Evolutionary conservation across 1,140 invertebrate species (phyloP), one percentile per base, ranked within the genome.

Genomic region (Drosophila suzukii): DNA sequence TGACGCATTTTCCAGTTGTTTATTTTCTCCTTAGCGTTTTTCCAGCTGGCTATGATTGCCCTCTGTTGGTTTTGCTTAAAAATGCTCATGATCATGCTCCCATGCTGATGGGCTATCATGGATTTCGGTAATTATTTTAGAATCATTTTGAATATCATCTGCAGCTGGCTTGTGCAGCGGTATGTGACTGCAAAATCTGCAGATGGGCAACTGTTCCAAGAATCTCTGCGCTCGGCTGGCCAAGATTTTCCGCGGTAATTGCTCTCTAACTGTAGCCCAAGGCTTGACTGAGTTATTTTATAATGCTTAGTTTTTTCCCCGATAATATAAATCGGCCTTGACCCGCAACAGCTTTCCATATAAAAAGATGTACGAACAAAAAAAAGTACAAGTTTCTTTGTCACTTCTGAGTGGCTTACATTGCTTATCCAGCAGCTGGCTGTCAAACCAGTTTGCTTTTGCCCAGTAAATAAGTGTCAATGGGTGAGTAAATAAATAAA

Each of bases 61-160:
- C 39, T 51, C 20, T 27, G 15, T 51, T 43, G n/a, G 65, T 36
- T 41, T 77, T 20, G 63, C 66, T 73, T 73, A 44, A 39, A 15
- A 57, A 51, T 49, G 71, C 53, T 70, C 74, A 80, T 74, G 77
- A 70, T 70, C 20, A 78, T 55, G 68, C 59, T 81, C 75, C 78
- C 70, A 55, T 32, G 30, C 30, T 74, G 50, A 53, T 47, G 44
- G 60, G 47, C 63, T 61, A 68, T 73, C 72, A 76, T 74, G 46
- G 47, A 62, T 80, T 85, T 88, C 47, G 84, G 83, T 86, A 86
- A 89, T 86, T 83, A 89, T 70, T 72, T 72, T 58, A 83, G 71
- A 82, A 81, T 88, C 79, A 83, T 79, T 86, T 79, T 70, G 61
- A 75, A 88, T 82, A 78, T 82, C 50, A 62, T 41, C 61, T 81